Evolutionary conservation across 2,113 vertebrate genomes (phyloP).

Genomic region (Acrocephalus kingi): DNA sequence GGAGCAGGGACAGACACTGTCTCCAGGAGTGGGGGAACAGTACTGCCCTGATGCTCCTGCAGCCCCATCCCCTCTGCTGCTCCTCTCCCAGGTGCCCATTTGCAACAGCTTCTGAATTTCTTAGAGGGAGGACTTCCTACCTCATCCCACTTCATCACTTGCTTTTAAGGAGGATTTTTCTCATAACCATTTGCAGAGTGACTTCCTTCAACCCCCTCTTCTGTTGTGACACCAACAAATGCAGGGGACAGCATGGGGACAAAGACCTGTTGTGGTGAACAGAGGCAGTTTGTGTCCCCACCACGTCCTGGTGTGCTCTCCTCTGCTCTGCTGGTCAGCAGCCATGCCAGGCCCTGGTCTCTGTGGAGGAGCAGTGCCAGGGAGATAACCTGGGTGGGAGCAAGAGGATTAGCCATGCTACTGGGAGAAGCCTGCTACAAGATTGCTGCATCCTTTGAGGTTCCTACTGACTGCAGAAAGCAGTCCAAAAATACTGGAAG

Average conservation of each 20-base stretch:
- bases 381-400: background rate
- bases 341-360: rapidly evolving
- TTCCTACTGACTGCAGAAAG: background rate
- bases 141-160: background rate
- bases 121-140: background rate
- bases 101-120: background rate
- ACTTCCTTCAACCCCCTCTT: background rate
- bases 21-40: background rate
- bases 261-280: background rate
- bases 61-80: background rate
- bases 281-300: background rate
- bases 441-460: background rate
- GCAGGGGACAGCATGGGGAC: background rate
- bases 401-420: background rate
- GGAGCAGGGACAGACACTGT: background rate
- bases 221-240: background rate
- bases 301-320: background rate
- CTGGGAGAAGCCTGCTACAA: background rate
- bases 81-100: rapidly evolving
- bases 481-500: background rate
- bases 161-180: background rate
- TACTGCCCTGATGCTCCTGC: background rate
- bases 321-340: background rate
- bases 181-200: background rate
- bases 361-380: rapidly evolving